Evolutionary conservation across 2,113 vertebrate genomes (phyloP), one percentile per base, ranked within the genome.

Genomic region (Dicentrarchus labrax): DNA sequence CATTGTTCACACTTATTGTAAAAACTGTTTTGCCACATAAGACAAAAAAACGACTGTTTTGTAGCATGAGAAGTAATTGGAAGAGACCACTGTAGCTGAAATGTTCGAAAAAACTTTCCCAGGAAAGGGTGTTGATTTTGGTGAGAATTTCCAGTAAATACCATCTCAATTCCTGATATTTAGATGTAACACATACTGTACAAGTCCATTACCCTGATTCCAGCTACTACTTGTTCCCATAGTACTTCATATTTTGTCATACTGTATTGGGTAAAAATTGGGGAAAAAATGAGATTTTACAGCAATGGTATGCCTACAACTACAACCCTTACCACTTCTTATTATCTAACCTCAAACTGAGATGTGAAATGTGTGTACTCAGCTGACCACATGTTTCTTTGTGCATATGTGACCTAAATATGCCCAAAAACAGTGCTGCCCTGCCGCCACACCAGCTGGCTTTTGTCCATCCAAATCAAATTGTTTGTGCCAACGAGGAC

Each of bases 401-500:
- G 16, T 76, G 48, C 38, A 39, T 38, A 36, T 77, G 59, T 71
- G 72, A 82, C 75, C 67, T 57, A 67, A 65, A 80, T 78, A 83
- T 82, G 78, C 45, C 4, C 45, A 47, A 47, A 13, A 47, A 47
- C 24, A 68, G 30, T 10, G 57, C n/a, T 64, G 65, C 43, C 50
- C 47, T 61, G 65, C 38, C 6, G 24, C 59, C 54, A 59, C 61
- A 21, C 66, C 30, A n/a, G 53, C 84, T 84, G 79, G 72, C 60
- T 69, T 66, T 39, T 39, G 61, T 80, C 83, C 77, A 79, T 76
- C 67, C 60, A 80, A 79, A 85, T 91, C 74, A 67, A 82, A 86
- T 66, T 79, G 62, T 80, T 69, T 73, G 77, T 82, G 76, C 66
- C 78, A 85, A 30, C 8, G n/a, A 83, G 59, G 72, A 82, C 38